Percentiles rank a stretch among this genome's conserved stretches.
phyloP scores from a whole-genome alignment of 2,888 invertebrate species.

The Steinernema hermaphroditum region DNA sequence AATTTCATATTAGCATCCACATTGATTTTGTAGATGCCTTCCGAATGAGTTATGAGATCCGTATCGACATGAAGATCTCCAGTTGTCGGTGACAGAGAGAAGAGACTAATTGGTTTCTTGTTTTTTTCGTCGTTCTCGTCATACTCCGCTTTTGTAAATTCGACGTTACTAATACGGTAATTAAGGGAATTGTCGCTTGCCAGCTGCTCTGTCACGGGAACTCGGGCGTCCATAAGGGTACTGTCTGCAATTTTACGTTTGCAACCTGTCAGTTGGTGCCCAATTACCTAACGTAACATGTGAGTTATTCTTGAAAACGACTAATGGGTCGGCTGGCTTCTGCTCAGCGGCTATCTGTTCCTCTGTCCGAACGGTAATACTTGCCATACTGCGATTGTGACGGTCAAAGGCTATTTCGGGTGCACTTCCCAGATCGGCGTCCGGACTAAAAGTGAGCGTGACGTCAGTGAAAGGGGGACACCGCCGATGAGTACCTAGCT shows the following conservation, averaged over 20 bases:
- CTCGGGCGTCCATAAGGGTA: neutral
- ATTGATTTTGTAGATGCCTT: slow-evolving; percentile 30
- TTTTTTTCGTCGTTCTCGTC: neutral
- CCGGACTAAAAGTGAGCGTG: slow-evolving; percentile 19
- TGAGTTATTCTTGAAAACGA: slow-evolving; percentile 15
- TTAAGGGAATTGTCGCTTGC: neutral
- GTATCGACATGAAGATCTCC: slow-evolving; percentile 33
- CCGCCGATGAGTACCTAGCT: slow-evolving; percentile 29
- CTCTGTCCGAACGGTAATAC: slow-evolving; percentile 9
- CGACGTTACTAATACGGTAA: slow-evolving; percentile 9
- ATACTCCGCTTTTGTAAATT: slow-evolving; percentile 17
- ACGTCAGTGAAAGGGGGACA: neutral
- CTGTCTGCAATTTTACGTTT: neutral
- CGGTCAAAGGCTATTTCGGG: slow-evolving; percentile 24
- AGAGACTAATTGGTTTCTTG: neutral
- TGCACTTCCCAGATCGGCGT: slow-evolving; percentile 8
- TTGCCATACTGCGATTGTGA: slow-evolving; percentile 30
- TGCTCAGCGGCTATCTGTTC: slow-evolving; percentile 1
- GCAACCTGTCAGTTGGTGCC: neutral
- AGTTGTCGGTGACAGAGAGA: slow-evolving; percentile 28
- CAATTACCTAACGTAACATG: slow-evolving; percentile 16
- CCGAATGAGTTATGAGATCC: slow-evolving; percentile 15
- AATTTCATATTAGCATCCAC: neutral
- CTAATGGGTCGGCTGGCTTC: neutral
- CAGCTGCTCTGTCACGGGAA: neutral